phyloP scores from a whole-genome alignment of 2,888 invertebrate genomes.

The Acronicta alni region DNA sequence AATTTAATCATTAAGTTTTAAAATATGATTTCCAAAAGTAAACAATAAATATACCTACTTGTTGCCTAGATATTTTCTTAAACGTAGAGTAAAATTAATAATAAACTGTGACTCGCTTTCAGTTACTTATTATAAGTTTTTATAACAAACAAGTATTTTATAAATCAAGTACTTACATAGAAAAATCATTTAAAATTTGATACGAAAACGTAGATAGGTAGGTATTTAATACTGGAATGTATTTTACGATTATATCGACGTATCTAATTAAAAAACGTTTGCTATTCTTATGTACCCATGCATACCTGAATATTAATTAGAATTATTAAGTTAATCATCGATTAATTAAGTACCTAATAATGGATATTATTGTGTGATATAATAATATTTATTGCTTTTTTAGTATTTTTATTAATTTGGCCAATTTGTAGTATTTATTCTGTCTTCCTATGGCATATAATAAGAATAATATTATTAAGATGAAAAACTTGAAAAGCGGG shows the following conservation, averaged over 20 bases:
- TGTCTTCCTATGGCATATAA: constrained; percentile 57
- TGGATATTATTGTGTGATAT: constrained; percentile 73
- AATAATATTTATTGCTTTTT: constrained; percentile 69
- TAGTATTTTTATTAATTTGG: constrained; percentile 51
- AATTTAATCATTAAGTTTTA: constrained; percentile 35
- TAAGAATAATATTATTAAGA: constrained; percentile 21
- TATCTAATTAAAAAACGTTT: constrained; percentile 68
- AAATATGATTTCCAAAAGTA: constrained; percentile 44
- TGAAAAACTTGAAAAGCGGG: constrained; percentile 30
- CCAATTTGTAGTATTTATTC: constrained; percentile 54
- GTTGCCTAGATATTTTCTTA: constrained; percentile 54
- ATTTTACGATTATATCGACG: constrained; percentile 78
- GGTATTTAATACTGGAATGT: constrained; percentile 87
- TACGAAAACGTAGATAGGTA: constrained; percentile 88
- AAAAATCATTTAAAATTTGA: constrained; percentile 81
- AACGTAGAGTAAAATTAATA: constrained; percentile 41
- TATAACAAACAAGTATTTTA: constrained; percentile 70
- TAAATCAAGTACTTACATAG: constrained; percentile 61
- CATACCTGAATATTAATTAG: constrained; percentile 63
- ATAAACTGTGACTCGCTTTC: constrained; percentile 66
- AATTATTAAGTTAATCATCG: constrained; percentile 58
- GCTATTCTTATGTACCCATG: constrained; percentile 67
- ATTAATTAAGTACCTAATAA: constrained; percentile 54
- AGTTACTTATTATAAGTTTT: constrained; percentile 67
- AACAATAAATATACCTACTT: constrained; percentile 39